A percentile compares a stretch with the other conserved stretches of the same genome.
These are phyloP conservation scores for Microhierax caerulescens DNA, from an alignment of 2,797 vertebrate genomes.

Conservation along the genomic window DNA sequence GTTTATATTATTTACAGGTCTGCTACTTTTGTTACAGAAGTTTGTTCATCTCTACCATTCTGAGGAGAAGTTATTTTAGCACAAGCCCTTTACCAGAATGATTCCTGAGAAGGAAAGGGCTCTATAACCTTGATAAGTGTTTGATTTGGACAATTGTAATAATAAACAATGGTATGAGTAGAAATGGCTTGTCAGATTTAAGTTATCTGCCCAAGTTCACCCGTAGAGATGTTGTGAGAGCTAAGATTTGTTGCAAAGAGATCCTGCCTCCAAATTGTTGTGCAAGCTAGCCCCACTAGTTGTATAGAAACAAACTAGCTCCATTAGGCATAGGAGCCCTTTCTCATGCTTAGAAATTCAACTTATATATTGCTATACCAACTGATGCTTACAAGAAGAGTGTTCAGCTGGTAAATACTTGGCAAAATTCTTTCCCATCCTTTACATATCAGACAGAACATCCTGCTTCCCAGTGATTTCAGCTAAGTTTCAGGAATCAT, in stretches of 20 bases:
- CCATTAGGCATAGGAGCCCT: neutral
- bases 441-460: neutral
- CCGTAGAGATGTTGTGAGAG: neutral
- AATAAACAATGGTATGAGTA: neutral
- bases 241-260: neutral
- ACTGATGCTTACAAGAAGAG: neutral
- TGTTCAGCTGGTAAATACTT: neutral
- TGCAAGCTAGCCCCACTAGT: neutral
- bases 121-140: neutral
- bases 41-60: neutral
- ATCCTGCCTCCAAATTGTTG: neutral
- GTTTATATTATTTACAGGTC: neutral
- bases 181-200: neutral
- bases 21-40: neutral
- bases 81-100: neutral
- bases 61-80: neutral
- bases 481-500: neutral
- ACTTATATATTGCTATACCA: neutral
- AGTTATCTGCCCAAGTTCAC: neutral
- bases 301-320: neutral
- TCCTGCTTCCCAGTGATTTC: neutral
- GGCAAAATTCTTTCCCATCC: neutral
- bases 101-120: neutral
- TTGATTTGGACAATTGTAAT: neutral
- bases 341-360: neutral